Base-by-base conservation (phyloP, 2,113 vertebrate species). In the Muntiacus reevesi region DNA sequence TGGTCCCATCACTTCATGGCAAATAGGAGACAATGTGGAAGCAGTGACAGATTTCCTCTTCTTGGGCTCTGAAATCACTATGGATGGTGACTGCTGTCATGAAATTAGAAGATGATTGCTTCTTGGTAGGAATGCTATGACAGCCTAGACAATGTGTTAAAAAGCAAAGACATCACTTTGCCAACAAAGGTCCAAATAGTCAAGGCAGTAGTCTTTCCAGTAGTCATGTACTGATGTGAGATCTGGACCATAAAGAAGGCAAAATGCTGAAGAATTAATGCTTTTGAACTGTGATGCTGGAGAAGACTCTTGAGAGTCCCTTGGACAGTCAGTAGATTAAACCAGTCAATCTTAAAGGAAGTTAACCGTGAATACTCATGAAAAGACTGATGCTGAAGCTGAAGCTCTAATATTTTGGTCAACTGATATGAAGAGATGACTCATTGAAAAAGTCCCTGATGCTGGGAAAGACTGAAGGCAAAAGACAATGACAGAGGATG, bases 331-430 rank as follows among this genome's bases (percentile, higher is more conserved):
- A 67, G 62, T 19, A 67, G 62, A 67, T 67, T n/a, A 67, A 67
- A n/a, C 16, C 33, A n/a, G 62, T 67, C 62, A 19, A 19, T 19
- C 62, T 67, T 67, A n/a, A 64, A 64, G 62, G 62, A 64, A 67
- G 33, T n/a, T 33, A 19, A 67, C 3, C 1, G 0, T 67, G 62
- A 67, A n/a, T 67, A 5, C 33, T n/a, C 33, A n/a, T n/a, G 33
- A 16, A 67, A n/a, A 16, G 33, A 67, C 62, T 67, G 62, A n/a
- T 67, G 33, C 62, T 64, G 16, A 33, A 64, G 3, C 62, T 64
- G 30, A 67, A 67, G 7, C 62, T 67, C 62, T 67, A 67, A 19
- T n/a, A 67, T 3, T n/a, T 9, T n/a, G 16, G 33, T 67, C 62
- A 67, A 33, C 7, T 64, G 62, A n/a, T n/a, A 17, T 64, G 62